Base-by-base conservation (phyloP, 2,888 invertebrate genomes). In the Diachrysia chrysitis region DNA sequence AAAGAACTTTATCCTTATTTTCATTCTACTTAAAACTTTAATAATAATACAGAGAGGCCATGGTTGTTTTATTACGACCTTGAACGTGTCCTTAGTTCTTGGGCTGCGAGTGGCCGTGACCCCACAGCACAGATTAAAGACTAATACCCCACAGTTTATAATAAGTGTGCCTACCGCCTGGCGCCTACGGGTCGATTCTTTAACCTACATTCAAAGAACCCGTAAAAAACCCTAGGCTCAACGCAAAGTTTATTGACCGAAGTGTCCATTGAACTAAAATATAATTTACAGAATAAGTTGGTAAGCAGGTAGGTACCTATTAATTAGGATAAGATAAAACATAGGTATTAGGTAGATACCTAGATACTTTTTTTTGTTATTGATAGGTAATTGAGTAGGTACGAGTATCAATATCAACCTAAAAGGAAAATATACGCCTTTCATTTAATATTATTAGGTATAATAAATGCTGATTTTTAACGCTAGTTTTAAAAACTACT, bases 121-220 rank as follows among this genome's bases (percentile, higher is more conserved):
- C n/a, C n/a, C n/a, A n/a, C n/a, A n/a, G n/a, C n/a, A n/a, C n/a
- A n/a, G n/a, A n/a, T n/a, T n/a, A n/a, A n/a, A n/a, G n/a, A n/a
- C n/a, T n/a, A n/a, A n/a, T n/a, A n/a, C n/a, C n/a, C 72, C 42
- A 64, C 25, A 67, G 72, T 68, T 76, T 73, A 76, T 46, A 67
- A 69, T 76, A 73, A 70, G 73, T 73, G 76, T 21, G 16, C 37
- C 75, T 77, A 66, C 53, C 53, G 69, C 54, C 17, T 58, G 42
- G 32, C 23, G n/a, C 7, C 48, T 53, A 5, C 79, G 81, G 84
- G 78, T 73, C 74, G 72, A 71, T 73, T 69, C 58, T 64, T 76
- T 83, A 77, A 83, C 82, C 82, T 77, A 81, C 83, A 73, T 79
- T 74, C 77, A 76, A 81, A 83, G 91, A 90, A 89, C 83, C 91